Evolutionary conservation across 2,888 invertebrate species (phyloP).

Genomic region (Xylocampa areola): DNA sequence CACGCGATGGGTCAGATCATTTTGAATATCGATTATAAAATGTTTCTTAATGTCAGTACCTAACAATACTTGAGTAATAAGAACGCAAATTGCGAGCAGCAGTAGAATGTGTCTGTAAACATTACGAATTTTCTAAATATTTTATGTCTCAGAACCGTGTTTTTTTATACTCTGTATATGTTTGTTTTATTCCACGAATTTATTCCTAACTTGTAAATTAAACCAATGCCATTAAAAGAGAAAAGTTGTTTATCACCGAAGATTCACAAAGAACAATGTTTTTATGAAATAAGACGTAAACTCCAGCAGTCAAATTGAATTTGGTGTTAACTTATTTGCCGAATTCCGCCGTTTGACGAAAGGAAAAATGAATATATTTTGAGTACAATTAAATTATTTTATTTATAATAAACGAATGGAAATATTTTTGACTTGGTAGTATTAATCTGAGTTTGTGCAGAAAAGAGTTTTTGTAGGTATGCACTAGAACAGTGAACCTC

Average conservation of each 20-base stretch:
- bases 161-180: not conserved
- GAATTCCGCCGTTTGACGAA: not conserved
- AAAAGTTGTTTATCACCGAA: slow-evolving; percentile 4
- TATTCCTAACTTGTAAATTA: slow-evolving; percentile 23
- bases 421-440: too few species aligned
- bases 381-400: not conserved
- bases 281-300: slow-evolving; percentile 10
- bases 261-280: slow-evolving; percentile 8
- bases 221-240: not conserved
- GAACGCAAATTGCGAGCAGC: slow-evolving; percentile 1
- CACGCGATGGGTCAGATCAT: slow-evolving; percentile 81
- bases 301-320: not conserved
- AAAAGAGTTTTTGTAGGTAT: too few species aligned
- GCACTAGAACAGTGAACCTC: not conserved
- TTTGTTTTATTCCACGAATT: slow-evolving; percentile 9
- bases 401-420: too few species aligned
- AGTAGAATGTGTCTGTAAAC: not conserved
- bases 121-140: slow-evolving; percentile 7
- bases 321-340: not conserved
- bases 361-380: not conserved
- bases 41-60: not conserved
- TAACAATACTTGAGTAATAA: slow-evolving; percentile 2
- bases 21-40: slow-evolving; percentile 2
- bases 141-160: too few species aligned
- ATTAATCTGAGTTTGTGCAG: not conserved